Base-by-base conservation (phyloP, 2,113 vertebrate genomes). In the Xyliphius kryptos region DNA sequence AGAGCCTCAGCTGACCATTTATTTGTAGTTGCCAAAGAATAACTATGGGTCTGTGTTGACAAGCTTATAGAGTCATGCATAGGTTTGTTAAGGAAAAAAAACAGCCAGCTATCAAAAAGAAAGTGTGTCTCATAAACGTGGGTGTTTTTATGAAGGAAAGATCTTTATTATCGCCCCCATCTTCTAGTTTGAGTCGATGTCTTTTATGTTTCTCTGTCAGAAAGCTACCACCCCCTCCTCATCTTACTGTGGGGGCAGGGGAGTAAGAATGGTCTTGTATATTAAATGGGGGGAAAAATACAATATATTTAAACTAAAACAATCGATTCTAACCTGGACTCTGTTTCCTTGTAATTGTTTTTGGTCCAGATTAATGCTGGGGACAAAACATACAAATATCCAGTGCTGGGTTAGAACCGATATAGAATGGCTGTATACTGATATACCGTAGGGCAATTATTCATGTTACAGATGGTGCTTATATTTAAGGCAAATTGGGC, bases 211-310 rank as follows among this genome's bases (percentile, higher is more conserved):
- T 17, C 16, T 17, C 32, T n/a, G 6, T 61, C 32, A 32, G 26
- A 32, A 32, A 32, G 26, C 26, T 32, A 32, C 26, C 26, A 32
- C 26, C 26, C 26, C 26, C 26, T 5, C 26, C 26, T 32, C 26
- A 32, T 5, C 47, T 38, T 20, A 20, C 47, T 38, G 47, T 40
- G 59, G 59, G 47, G 59, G 59, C 49, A 40, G 59, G 46, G 59
- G 14, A 36, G 5, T 61, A 26, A 26, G 36, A 38, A 38, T 36
- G 32, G 20, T 17, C 16, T 26, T 47, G 10, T 15, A 6, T 36
- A 10, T 37, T 49, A n/a, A n/a, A n/a, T 61, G 26, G 47, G 21
- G 2, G 6, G 32, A 15, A 14, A 22, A n/a, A 13, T 46, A 13
- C 43, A 46, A 13, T 6, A 15, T 17, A 46, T 46, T 15, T 19